These are phyloP conservation scores for Pimpla rufipes DNA, from an alignment of 2,888 invertebrate genomes.

Conservation along the genomic window DNA sequence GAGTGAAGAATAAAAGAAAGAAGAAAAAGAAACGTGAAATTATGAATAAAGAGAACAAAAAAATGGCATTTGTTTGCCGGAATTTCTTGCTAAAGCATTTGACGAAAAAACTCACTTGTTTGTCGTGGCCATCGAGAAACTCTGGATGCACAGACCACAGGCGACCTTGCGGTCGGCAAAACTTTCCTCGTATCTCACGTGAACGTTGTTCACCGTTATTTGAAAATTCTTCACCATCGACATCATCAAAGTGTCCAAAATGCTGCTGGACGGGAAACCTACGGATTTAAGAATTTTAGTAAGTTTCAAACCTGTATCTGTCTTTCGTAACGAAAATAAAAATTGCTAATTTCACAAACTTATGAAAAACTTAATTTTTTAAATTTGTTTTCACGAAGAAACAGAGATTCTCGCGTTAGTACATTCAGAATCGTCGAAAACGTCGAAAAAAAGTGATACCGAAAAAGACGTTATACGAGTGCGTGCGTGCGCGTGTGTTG, in stretches of 20 bases:
- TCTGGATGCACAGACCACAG: constrained; percentile 92
- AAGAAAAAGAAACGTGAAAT: too few relatives aligned
- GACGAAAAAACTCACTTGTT: constrained; percentile 87
- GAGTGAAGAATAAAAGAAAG: too few relatives aligned
- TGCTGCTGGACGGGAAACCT: constrained; percentile 89
- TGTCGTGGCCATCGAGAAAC: constrained; percentile 92
- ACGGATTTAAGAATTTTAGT: constrained; percentile 18
- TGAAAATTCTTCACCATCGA: constrained; percentile 93
- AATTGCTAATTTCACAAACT: background rate
- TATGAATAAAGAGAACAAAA: too few relatives aligned
- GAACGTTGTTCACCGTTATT: constrained; percentile 92
- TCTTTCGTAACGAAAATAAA: background rate
- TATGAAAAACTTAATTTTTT: too few relatives aligned
- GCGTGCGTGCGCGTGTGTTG: too few relatives aligned
- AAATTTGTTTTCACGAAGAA: too few relatives aligned
- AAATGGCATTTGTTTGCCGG: background rate
- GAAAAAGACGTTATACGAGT: too few relatives aligned
- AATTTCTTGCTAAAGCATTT: background rate
- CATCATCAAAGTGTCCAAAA: constrained; percentile 91
- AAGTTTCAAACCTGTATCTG: background rate
- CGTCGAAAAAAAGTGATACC: too few relatives aligned
- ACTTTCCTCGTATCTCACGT: constrained; percentile 93
- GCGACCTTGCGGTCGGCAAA: constrained; percentile 90
- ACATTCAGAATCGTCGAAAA: too few relatives aligned
- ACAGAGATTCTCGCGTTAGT: too few relatives aligned